Base-by-base conservation (phyloP, 2,797 vertebrate species). In the Podarcis lilfordi region DNA sequence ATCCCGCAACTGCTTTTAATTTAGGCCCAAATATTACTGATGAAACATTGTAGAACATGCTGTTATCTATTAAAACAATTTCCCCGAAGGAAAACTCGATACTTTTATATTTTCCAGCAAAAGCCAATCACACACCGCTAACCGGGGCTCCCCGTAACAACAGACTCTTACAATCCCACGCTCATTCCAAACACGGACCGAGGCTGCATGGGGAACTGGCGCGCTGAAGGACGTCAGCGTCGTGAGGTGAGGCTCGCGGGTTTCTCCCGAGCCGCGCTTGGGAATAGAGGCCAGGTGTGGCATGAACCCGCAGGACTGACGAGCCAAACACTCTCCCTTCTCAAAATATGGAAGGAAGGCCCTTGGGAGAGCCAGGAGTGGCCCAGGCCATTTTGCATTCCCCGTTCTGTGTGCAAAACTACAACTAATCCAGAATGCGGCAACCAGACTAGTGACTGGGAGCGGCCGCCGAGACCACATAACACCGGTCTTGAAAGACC, bases 11-110 rank as follows among this genome's bases (percentile, higher is more conserved):
- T 97, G 97, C 97, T 97, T 97, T 96, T 97, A 97, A 97, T 97
- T 97, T 97, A 97, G 97, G 96, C 96, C 96, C 97, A 97, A 97
- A 97, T 97, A 97, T 97, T 96, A 95, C 97, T 97, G 97, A 97
- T 97, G 97, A 97, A 97, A 97, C 96, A 95, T 97, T 97, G 97
- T 97, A 97, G 96, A 97, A 97, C 97, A 97, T 96, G 97, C 97
- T 97, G 97, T 97, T 97, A 97, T 97, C 97, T 97, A 97, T 97
- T 97, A 97, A 97, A 96, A 94, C 97, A 95, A 97, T 97, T 97
- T 97, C 97, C 97, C 97, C 95, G 90, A 97, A 97, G 97, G 96
- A 97, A 96, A 93, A 95, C 95, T 96, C 96, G 95, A 97, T 96
- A 96, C 95, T 97, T 97, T 97, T 96, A 96, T 96, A 95, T 95